These are phyloP conservation scores for Apodemia hepburni DNA, from an alignment of 2,888 invertebrate species.

Conservation along the genomic window DNA sequence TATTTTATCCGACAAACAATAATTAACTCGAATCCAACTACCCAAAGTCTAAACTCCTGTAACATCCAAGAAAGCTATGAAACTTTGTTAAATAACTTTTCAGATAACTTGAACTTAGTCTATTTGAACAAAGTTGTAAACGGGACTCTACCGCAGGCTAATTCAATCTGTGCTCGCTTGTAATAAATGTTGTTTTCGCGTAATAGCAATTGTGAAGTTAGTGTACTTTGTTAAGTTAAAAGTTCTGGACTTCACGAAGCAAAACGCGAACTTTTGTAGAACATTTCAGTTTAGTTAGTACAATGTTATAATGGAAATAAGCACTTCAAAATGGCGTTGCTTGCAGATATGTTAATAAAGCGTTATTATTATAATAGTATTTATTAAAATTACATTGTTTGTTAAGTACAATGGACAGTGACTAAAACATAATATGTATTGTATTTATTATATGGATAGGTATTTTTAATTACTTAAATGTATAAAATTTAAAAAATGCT, in stretches of 20 bases:
- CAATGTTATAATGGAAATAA: conserved; percentile 81
- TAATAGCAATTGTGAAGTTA: conserved; percentile 72
- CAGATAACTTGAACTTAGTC: conserved; percentile 78
- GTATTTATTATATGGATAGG: not conserved
- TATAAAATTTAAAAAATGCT: too few species aligned
- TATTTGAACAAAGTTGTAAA: conserved; percentile 77
- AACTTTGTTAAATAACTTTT: conserved; percentile 81
- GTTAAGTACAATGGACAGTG: not conserved
- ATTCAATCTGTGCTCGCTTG: conserved; percentile 77
- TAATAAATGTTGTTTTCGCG: conserved; percentile 78
- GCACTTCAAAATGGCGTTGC: conserved; percentile 79
- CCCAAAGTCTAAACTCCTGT: conserved; percentile 62
- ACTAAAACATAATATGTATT: not conserved
- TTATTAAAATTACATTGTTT: not conserved
- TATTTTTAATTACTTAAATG: too few species aligned
- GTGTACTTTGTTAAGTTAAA: conserved; percentile 61
- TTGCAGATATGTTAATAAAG: conserved; percentile 62
- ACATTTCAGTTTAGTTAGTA: conserved; percentile 81
- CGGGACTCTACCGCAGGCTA: conserved; percentile 69
- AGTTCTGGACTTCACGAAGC: conserved; percentile 79
- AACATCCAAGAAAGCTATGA: conserved; percentile 74
- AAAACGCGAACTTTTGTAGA: conserved; percentile 80
- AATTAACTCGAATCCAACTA: conserved; percentile 59
- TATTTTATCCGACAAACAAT: conserved; percentile 48
- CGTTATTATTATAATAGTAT: not conserved